These are phyloP conservation scores for Seriola dumerili DNA, from an alignment of 2,113 vertebrate genomes.

Conservation along the genomic window DNA sequence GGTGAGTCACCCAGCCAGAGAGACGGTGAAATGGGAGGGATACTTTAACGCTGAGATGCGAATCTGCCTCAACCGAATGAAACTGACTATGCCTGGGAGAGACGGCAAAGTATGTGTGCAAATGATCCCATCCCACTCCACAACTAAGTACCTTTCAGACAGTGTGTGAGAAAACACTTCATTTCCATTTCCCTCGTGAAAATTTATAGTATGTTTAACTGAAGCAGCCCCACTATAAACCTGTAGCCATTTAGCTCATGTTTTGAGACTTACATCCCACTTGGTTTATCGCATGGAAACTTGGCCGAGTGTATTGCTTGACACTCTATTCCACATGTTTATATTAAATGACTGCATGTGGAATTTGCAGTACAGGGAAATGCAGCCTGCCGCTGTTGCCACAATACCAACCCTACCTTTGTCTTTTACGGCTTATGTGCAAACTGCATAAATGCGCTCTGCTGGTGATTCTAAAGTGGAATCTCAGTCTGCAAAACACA, in stretches of 20 bases:
- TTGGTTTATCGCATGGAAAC: background rate
- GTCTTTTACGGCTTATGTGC: background rate
- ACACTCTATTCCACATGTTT: background rate
- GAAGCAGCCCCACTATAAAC: background rate
- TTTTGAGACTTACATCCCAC: background rate
- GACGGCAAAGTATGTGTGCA: constrained; percentile 12
- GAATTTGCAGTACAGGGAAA: background rate
- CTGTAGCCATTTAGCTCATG: background rate
- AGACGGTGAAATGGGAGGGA: constrained; percentile 23
- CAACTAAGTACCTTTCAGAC: constrained; percentile 12
- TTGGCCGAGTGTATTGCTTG: background rate
- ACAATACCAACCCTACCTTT: background rate
- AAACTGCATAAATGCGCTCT: background rate
- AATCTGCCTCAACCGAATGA: constrained; percentile 36
- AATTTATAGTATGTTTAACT: background rate
- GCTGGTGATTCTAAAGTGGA: background rate
- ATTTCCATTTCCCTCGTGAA: constrained; percentile 12
- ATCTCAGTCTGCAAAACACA: constrained; percentile 30
- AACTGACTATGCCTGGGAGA: constrained; percentile 4
- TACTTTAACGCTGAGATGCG: constrained; percentile 16
- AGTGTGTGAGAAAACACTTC: constrained; percentile 23
- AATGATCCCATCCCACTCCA: constrained; percentile 32
- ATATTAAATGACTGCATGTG: background rate
- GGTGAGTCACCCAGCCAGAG: constrained; percentile 39
- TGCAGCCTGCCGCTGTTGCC: background rate